Evolutionary conservation across 2,797 vertebrate genomes (phyloP).

Genomic region (Synanceia verrucosa): DNA sequence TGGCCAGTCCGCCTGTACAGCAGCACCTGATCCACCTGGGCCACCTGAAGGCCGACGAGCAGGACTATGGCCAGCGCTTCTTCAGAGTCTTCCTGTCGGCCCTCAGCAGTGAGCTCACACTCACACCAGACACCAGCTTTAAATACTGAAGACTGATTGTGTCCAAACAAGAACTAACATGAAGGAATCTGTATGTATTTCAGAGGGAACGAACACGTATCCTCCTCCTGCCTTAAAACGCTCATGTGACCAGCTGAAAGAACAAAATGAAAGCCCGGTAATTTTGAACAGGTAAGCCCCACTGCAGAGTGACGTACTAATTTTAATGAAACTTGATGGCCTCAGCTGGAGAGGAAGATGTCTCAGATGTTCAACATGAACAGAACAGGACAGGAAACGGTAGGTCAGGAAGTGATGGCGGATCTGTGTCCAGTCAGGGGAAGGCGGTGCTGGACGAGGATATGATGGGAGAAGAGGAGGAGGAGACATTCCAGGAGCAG

Average conservation of each 20-base stretch:
- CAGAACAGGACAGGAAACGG: no score
- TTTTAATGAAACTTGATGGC: no score
- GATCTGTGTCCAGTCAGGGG: slow-evolving; percentile 39
- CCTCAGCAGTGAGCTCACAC: slow-evolving; percentile 77
- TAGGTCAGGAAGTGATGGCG: neutral
- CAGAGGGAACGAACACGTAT: slow-evolving; percentile 83
- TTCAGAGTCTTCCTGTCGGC: slow-evolving; percentile 83
- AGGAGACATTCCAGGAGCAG: slow-evolving; percentile 47
- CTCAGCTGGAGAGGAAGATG: no score
- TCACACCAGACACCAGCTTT: neutral
- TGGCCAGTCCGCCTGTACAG: slow-evolving; percentile 80
- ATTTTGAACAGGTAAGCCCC: slow-evolving; percentile 9
- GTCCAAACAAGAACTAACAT: no score
- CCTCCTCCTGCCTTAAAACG: slow-evolving; percentile 70
- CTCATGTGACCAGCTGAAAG: slow-evolving; percentile 71
- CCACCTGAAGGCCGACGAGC: slow-evolving; percentile 64
- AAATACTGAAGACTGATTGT: no score
- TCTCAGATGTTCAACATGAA: no score
- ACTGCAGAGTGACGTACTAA: no score
- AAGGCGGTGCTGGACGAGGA: neutral
- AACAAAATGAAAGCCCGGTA: neutral
- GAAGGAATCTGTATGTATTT: slow-evolving; percentile 25
- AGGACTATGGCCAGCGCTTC: slow-evolving; percentile 83
- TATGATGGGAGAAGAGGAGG: slow-evolving; percentile 1
- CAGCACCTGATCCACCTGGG: slow-evolving; percentile 85